phyloP scores from a whole-genome alignment of 2,113 vertebrate species.

The Triplophysa dalaica region DNA sequence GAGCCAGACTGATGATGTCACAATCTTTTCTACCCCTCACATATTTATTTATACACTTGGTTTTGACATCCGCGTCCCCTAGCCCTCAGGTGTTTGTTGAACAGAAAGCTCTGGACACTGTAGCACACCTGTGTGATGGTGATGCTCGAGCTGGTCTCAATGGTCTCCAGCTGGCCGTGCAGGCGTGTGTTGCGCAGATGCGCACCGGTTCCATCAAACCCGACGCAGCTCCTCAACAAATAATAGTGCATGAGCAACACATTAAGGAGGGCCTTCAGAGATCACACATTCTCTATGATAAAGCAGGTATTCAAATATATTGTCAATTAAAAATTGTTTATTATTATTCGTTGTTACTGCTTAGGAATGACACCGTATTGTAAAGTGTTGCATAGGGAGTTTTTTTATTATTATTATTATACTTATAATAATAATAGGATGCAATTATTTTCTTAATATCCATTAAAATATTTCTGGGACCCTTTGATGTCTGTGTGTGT shows the following conservation, averaged over 20 bases:
- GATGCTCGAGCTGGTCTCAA: conserved; percentile 90
- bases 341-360: neutral
- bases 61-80: neutral
- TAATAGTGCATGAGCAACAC: conserved; percentile 85
- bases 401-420: no score
- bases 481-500: neutral
- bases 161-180: conserved; percentile 88
- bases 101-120: conserved; percentile 85
- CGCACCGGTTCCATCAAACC: conserved; percentile 40
- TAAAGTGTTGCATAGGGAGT: no score
- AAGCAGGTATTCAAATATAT: conserved; percentile 78
- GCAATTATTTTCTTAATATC: no score
- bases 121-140: conserved; percentile 90
- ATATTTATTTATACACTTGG: no score
- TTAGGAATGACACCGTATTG: no score
- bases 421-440: no score
- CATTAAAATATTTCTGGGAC: no score
- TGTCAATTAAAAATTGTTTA: no score
- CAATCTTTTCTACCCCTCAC: no score
- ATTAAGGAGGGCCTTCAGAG: conserved; percentile 92
- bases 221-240: conserved; percentile 50
- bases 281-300: conserved; percentile 95
- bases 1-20: no score
- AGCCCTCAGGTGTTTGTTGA: conserved; percentile 83
- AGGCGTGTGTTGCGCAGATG: conserved; percentile 77